These are phyloP conservation scores for Nicator chloris DNA, from an alignment of 2,113 vertebrate species.

Conservation along the genomic window DNA sequence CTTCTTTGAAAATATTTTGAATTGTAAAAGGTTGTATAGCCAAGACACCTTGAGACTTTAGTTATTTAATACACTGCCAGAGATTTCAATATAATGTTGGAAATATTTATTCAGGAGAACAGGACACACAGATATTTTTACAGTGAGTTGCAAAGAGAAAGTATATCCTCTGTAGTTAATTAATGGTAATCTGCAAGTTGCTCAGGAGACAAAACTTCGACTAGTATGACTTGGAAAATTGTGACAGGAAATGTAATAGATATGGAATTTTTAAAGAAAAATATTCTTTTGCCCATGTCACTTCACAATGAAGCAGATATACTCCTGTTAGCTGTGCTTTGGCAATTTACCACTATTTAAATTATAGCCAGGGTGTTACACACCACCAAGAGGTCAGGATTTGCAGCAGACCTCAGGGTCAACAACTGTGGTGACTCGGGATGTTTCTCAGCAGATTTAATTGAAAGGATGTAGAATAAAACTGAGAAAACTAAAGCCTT, in stretches of 20 bases:
- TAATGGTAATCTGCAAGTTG: not conserved
- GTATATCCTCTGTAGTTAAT: not conserved
- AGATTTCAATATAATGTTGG: not conserved
- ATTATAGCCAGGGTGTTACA: not conserved
- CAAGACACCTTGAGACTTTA: not conserved
- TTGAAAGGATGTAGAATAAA: not conserved
- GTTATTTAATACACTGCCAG: not conserved
- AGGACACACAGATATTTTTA: not conserved
- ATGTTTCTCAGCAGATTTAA: not conserved
- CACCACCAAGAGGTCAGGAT: not conserved
- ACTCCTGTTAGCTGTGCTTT: not conserved
- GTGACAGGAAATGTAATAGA: not conserved
- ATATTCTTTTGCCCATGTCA: not conserved
- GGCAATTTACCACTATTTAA: not conserved
- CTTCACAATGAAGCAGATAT: not conserved
- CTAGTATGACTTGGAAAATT: not conserved
- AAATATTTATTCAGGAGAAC: not conserved
- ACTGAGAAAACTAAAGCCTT: not conserved
- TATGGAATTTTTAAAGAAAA: not conserved
- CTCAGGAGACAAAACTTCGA: not conserved
- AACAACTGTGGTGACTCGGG: not conserved
- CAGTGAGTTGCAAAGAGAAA: not conserved
- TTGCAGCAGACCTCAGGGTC: not conserved
- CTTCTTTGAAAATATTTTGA: not conserved
- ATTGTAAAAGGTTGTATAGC: not conserved